Conservation (phyloP, 2,888 invertebrate genomes). For the Diploptera punctata region DNA sequence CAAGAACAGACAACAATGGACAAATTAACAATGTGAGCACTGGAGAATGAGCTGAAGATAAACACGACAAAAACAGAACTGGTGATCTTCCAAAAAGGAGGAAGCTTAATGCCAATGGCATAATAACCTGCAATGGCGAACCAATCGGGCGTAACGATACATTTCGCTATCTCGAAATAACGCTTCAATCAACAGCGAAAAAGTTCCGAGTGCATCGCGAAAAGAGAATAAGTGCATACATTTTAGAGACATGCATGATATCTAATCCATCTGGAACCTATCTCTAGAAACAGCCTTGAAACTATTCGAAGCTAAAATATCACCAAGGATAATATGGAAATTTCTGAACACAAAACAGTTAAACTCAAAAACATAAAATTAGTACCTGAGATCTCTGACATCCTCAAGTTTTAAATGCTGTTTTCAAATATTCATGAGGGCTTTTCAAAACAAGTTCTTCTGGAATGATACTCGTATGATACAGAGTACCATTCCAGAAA, state of each 20-base stretch:
- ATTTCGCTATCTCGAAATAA: background rate
- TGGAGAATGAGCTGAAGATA: background rate
- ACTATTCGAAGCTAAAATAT: conserved; percentile 1
- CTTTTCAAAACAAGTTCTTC: no score
- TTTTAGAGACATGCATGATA: background rate
- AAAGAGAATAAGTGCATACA: no score
- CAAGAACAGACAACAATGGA: background rate
- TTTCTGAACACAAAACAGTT: background rate
- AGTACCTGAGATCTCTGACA: no score
- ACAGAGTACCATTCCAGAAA: no score
- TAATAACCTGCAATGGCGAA: background rate
- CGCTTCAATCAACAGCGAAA: no score
- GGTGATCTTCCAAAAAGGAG: background rate
- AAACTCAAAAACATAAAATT: no score
- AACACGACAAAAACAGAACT: background rate
- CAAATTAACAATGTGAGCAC: background rate
- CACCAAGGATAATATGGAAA: background rate
- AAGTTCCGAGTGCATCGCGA: no score
- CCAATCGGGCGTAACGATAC: background rate
- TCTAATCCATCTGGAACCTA: background rate
- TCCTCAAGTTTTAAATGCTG: no score
- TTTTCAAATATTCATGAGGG: no score
- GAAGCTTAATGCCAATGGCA: background rate
- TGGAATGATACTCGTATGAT: no score
- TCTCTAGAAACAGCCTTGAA: background rate